Evolutionary conservation across 2,888 invertebrate species (phyloP).

Genomic region (Phrixothrix hirtus): DNA sequence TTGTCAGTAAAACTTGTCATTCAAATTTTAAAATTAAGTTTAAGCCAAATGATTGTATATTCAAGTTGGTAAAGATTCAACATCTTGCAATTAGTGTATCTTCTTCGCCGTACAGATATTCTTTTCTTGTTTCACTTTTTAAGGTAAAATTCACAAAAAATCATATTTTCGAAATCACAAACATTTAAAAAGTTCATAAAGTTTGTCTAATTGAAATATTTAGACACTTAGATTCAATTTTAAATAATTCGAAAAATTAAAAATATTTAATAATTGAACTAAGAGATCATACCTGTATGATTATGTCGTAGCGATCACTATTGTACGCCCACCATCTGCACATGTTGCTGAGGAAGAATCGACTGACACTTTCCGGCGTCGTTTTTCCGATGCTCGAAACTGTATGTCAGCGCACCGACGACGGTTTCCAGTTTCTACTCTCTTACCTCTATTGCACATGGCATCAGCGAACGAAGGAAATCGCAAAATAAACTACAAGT

Average conservation of each 20-base stretch:
- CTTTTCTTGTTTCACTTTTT: no score
- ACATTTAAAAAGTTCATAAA: no score
- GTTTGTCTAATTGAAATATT: no score
- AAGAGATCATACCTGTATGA: constrained; percentile 7
- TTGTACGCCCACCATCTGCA: constrained; percentile 25
- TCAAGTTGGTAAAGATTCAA: no score
- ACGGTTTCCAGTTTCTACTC: constrained; percentile 13
- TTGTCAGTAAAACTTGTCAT: no score
- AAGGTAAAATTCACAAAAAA: neutral
- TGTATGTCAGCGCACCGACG: constrained; percentile 23
- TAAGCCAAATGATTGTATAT: no score
- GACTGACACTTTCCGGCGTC: constrained; percentile 34
- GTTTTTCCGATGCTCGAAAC: constrained; percentile 26
- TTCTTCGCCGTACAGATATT: no score
- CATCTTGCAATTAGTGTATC: no score
- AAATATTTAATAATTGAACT: neutral
- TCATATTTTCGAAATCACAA: neutral
- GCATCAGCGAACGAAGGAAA: no score
- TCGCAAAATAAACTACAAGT: no score
- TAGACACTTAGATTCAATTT: neutral
- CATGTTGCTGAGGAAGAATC: constrained; percentile 33
- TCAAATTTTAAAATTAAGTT: no score
- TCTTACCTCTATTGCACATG: constrained; percentile 7
- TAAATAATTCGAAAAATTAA: neutral
- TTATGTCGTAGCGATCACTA: constrained; percentile 7